Conservation (phyloP, 2,888 invertebrate species). For the Eurois occulta region DNA sequence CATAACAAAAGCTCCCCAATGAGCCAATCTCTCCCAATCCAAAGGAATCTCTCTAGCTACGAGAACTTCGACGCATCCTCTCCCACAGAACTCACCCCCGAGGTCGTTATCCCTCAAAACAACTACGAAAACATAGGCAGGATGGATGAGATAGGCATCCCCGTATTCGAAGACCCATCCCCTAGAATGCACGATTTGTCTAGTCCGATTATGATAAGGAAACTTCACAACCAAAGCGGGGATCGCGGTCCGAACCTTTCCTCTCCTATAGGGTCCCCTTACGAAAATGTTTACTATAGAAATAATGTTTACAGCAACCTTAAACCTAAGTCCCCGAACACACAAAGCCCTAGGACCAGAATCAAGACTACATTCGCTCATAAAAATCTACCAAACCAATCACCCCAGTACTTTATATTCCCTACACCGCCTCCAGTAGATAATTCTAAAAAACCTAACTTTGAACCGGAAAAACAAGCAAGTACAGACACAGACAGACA, state of each 20-base stretch:
- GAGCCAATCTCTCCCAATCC: slow-evolving; percentile 80
- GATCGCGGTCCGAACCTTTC: slow-evolving; percentile 64
- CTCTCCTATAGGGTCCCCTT: slow-evolving; percentile 87
- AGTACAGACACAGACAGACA: slow-evolving; percentile 59
- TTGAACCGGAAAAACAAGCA: slow-evolving; percentile 59
- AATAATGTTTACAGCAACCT: slow-evolving; percentile 78
- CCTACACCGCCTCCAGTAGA: slow-evolving; percentile 85
- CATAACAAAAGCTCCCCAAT: slow-evolving; percentile 77
- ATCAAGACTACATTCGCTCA: slow-evolving; percentile 91
- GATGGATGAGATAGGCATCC: slow-evolving; percentile 88
- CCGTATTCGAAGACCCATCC: slow-evolving; percentile 81
- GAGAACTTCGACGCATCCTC: slow-evolving; percentile 89
- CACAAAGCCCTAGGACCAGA: slow-evolving; percentile 90
- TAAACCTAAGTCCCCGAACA: slow-evolving; percentile 87
- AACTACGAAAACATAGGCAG: slow-evolving; percentile 83
- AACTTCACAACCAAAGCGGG: slow-evolving; percentile 75
- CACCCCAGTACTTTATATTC: slow-evolving; percentile 88
- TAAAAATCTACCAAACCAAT: slow-evolving; percentile 81
- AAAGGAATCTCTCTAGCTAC: slow-evolving; percentile 88
- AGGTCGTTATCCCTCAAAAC: slow-evolving; percentile 78
- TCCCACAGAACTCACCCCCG: slow-evolving; percentile 79
- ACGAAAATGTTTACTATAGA: slow-evolving; percentile 91
- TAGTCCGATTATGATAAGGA: slow-evolving; percentile 86
- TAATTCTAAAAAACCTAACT: slow-evolving; percentile 76
- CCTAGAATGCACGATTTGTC: slow-evolving; percentile 78